phyloP scores from a whole-genome alignment of 2,888 invertebrate genomes.

The Drosophila fulvimacula region DNA sequence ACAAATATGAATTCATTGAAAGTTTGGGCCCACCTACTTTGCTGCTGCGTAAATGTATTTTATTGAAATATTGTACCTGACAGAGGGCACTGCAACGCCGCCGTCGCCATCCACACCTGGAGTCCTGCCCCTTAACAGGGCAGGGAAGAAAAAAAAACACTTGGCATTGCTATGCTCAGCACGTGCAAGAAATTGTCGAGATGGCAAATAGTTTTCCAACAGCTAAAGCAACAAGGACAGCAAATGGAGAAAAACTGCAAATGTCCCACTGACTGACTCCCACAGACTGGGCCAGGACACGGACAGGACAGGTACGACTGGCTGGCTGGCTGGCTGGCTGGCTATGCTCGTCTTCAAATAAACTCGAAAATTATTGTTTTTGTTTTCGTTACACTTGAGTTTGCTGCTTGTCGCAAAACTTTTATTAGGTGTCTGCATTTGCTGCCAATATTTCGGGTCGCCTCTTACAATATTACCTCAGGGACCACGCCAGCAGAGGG shows the following conservation, averaged over 20 bases:
- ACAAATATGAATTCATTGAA: slow-evolving; percentile 73
- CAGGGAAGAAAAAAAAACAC: slow-evolving; percentile 40
- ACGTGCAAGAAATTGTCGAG: slow-evolving; percentile 79
- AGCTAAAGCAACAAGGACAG: slow-evolving; percentile 57
- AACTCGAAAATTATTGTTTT: slow-evolving; percentile 79
- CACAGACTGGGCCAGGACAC: not conserved
- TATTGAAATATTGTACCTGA: slow-evolving; percentile 77
- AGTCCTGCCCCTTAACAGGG: not conserved
- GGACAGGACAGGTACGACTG: not conserved
- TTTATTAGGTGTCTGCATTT: slow-evolving; percentile 80
- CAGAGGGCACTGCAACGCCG: slow-evolving; percentile 12
- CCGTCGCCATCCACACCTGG: not conserved
- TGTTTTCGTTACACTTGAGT: slow-evolving; percentile 77
- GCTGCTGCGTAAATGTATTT: slow-evolving; percentile 64
- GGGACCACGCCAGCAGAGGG: slow-evolving; percentile 41
- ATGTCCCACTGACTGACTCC: slow-evolving; percentile 71
- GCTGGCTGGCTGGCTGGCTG: slow-evolving; percentile 10
- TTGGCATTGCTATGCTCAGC: slow-evolving; percentile 70
- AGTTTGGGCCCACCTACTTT: slow-evolving; percentile 44
- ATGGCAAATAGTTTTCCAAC: slow-evolving; percentile 79
- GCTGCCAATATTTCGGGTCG: slow-evolving; percentile 62
- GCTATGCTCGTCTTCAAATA: slow-evolving; percentile 47
- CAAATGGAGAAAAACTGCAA: slow-evolving; percentile 75
- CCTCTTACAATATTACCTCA: slow-evolving; percentile 68
- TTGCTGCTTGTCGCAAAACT: slow-evolving; percentile 73